Evolutionary conservation across 2,888 invertebrate species (phyloP).

Genomic region (Encarsia formosa): DNA sequence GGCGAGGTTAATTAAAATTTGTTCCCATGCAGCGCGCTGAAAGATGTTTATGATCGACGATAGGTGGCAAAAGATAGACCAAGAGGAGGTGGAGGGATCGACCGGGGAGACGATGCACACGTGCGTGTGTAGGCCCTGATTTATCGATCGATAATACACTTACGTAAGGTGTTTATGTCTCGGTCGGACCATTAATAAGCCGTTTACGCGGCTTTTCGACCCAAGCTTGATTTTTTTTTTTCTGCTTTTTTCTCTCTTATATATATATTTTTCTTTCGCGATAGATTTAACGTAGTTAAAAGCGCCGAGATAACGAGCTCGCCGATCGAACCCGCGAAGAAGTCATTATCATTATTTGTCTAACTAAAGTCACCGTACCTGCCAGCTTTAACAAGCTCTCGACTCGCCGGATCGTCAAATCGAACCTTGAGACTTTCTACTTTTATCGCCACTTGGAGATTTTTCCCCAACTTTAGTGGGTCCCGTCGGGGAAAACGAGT

Average conservation of each 20-base stretch:
- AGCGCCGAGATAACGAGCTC: slow-evolving; percentile 2
- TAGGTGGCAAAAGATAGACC: neutral
- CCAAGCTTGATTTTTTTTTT: slow-evolving; percentile 3
- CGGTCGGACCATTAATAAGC: slow-evolving; percentile 41
- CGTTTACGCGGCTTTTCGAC: slow-evolving; percentile 37
- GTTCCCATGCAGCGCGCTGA: neutral
- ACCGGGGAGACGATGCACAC: slow-evolving; percentile 9
- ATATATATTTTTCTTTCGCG: slow-evolving; percentile 30
- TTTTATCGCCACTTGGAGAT: slow-evolving; percentile 10
- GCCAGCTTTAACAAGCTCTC: neutral
- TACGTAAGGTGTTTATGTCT: slow-evolving; percentile 47
- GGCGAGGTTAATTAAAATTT: neutral
- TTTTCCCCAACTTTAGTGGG: slow-evolving; percentile 9
- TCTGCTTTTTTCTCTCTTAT: neutral
- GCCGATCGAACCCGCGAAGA: neutral
- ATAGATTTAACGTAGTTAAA: slow-evolving; percentile 2
- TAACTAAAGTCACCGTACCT: neutral
- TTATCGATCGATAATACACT: slow-evolving; percentile 47
- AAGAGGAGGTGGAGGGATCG: slow-evolving; percentile 13
- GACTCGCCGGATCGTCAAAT: slow-evolving; percentile 3
- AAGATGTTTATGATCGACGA: neutral
- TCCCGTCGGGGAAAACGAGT: neutral
- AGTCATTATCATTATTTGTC: slow-evolving; percentile 6
- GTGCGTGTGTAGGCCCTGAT: slow-evolving; percentile 39
- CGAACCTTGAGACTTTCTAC: slow-evolving; percentile 14